phyloP scores from a whole-genome alignment of 2,113 vertebrate species.

The Morphnarchus princeps region DNA sequence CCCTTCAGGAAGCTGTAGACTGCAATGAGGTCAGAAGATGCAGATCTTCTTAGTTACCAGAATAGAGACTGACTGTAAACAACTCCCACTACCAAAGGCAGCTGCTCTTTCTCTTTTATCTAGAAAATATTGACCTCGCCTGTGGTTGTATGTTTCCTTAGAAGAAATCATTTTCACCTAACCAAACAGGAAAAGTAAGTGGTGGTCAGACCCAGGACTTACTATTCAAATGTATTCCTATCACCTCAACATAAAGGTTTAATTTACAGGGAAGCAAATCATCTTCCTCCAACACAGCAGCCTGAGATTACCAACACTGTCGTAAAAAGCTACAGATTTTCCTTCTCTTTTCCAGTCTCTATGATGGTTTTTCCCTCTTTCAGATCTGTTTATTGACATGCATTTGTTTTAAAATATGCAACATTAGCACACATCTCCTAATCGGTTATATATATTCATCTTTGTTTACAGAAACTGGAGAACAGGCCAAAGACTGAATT shows the following conservation, averaged over 20 bases:
- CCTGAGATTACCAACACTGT: neutral
- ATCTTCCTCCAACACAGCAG: neutral
- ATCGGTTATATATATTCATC: neutral
- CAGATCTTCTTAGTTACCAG: neutral
- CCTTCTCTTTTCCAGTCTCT: neutral
- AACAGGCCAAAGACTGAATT: neutral
- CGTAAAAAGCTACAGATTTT: neutral
- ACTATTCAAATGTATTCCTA: neutral
- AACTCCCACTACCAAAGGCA: neutral
- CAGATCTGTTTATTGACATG: neutral
- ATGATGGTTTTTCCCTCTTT: neutral
- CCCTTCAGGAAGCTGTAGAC: neutral
- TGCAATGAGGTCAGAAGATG: accelerated
- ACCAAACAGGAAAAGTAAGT: neutral
- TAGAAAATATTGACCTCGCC: neutral
- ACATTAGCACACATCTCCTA: neutral
- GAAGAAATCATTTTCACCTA: neutral
- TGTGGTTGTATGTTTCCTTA: neutral
- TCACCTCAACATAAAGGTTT: neutral
- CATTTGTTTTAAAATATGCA: neutral
- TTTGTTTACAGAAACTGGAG: neutral
- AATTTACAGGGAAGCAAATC: neutral
- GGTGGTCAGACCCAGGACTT: neutral
- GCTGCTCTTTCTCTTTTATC: neutral
- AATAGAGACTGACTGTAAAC: neutral